Percentiles rank a stretch among this genome's conserved stretches.
phyloP scores from a whole-genome alignment of 2,888 invertebrate species.

The Eurytoma californica region DNA sequence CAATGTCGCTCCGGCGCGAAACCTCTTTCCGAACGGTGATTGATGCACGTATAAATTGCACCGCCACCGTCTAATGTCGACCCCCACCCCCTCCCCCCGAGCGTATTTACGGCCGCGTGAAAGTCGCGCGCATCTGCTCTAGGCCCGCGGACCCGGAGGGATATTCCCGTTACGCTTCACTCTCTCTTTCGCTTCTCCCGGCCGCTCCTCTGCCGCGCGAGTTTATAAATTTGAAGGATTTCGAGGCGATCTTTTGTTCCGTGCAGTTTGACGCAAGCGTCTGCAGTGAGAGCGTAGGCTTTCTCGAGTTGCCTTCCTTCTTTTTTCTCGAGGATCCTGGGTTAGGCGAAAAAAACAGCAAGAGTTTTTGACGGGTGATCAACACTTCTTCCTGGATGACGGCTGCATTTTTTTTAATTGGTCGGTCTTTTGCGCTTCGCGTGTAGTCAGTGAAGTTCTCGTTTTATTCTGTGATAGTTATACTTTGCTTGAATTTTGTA shows the following conservation, averaged over 20 bases:
- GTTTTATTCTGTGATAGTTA: too few species aligned
- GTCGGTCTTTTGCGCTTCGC: too few species aligned
- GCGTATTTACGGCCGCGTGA: conserved; percentile 53
- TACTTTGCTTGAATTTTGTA: too few species aligned
- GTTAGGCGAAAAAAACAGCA: neutral
- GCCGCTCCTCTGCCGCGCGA: conserved; percentile 1
- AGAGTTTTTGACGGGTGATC: neutral
- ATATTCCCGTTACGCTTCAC: conserved; percentile 40
- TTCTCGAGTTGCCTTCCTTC: neutral
- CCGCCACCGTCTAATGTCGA: conserved; percentile 42
- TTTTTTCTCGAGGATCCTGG: neutral
- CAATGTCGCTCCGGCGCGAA: conserved; percentile 38
- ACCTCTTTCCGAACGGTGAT: conserved; percentile 42
- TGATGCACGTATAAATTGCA: conserved; percentile 45
- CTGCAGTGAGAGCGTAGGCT: neutral
- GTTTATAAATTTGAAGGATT: neutral
- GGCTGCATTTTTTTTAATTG: too few species aligned
- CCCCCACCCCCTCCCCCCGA: neutral
- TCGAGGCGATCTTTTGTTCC: neutral
- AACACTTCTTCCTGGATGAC: too few species aligned
- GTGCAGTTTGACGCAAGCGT: neutral
- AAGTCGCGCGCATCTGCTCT: conserved; percentile 44
- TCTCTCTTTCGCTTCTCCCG: conserved; percentile 39
- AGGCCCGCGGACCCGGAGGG: neutral
- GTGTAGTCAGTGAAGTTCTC: too few species aligned